These are phyloP conservation scores for Syrmaticus mikado DNA, from an alignment of 2,113 vertebrate genomes.

Conservation along the genomic window DNA sequence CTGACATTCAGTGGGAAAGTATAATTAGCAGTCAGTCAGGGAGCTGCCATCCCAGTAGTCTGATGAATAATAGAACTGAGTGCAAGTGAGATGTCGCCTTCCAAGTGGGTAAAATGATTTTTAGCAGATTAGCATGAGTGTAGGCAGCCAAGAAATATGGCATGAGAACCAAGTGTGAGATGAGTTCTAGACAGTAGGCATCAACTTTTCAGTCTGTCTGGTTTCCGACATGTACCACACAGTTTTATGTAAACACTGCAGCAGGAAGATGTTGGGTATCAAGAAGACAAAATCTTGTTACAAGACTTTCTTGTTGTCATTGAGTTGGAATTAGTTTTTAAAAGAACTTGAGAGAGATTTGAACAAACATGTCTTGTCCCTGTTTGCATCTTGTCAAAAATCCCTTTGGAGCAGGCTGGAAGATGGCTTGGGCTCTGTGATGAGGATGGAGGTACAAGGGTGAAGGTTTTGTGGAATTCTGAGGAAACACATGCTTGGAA, in stretches of 20 bases:
- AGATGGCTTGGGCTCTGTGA: neutral
- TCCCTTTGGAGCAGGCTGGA: neutral
- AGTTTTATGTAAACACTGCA: neutral
- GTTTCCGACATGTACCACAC: neutral
- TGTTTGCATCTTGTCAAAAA: neutral
- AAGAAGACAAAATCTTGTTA: neutral
- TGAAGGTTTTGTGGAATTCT: neutral
- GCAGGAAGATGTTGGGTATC: neutral
- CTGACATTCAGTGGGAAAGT: constrained; percentile 6
- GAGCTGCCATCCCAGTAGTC: constrained; percentile 30
- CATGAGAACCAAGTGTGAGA: constrained; percentile 24
- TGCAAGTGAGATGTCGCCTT: constrained; percentile 25
- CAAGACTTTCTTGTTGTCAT: neutral
- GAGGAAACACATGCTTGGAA: neutral
- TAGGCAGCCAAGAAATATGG: constrained; percentile 46
- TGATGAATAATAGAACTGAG: constrained; percentile 63
- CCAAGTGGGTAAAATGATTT: constrained; percentile 46
- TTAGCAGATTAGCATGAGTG: constrained; percentile 38
- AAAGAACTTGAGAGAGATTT: neutral
- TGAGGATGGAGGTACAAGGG: neutral
- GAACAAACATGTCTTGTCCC: neutral
- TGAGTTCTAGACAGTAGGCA: constrained; percentile 8
- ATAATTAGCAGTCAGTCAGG: constrained; percentile 58
- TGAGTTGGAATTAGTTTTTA: neutral
- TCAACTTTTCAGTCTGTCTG: constrained; percentile 4